Conservation (phyloP, 2,113 vertebrate genomes). For the Trichechus manatus region DNA sequence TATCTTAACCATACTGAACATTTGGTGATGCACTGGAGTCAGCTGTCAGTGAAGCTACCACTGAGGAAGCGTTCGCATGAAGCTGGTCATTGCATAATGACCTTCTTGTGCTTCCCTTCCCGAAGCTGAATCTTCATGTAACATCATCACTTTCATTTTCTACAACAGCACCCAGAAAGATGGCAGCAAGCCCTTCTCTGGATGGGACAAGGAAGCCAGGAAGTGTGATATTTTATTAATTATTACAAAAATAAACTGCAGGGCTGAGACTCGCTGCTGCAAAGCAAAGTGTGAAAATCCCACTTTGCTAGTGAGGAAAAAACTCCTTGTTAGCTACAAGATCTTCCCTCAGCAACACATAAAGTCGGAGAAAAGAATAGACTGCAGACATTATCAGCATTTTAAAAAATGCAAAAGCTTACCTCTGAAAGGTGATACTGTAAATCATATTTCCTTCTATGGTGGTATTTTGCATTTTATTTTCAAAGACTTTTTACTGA, state of each 20-base stretch:
- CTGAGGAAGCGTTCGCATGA: conserved; percentile 74
- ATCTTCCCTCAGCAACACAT: background rate
- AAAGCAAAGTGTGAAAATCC: conserved; percentile 84
- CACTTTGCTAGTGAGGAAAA: conserved; percentile 77
- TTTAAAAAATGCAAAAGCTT: background rate
- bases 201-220: conserved; percentile 69
- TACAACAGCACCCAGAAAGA: conserved; percentile 57
- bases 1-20: too few species aligned
- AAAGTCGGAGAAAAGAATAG: background rate
- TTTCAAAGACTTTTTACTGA: background rate
- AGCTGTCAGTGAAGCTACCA: conserved; percentile 55
- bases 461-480: background rate
- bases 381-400: background rate
- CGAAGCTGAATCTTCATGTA: conserved; percentile 41
- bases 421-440: background rate
- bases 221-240: conserved; percentile 82
- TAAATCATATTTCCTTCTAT: background rate
- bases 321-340: conserved; percentile 56
- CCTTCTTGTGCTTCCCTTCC: conserved; percentile 73
- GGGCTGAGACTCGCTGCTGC: conserved; percentile 65
- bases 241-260: conserved; percentile 83
- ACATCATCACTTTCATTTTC: conserved; percentile 79
- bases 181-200: conserved; percentile 74
- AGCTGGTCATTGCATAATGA: conserved; percentile 77
- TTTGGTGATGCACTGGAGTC: background rate